Conservation (phyloP, 2,113 vertebrate species). For the Callithrix jacchus region DNA sequence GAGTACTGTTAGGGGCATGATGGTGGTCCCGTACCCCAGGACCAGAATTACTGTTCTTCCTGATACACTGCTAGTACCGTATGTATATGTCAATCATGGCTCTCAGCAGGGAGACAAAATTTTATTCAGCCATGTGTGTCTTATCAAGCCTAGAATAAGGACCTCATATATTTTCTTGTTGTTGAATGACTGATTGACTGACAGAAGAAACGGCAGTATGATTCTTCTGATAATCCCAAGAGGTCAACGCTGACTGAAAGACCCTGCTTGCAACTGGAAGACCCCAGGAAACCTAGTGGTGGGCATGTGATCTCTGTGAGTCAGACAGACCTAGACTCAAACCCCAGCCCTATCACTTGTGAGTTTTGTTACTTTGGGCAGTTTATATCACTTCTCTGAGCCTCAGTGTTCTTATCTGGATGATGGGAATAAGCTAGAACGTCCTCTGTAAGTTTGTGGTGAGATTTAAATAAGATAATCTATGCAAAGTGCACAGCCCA, state of each 20-base stretch:
- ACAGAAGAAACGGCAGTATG: background rate
- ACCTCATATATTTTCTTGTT: background rate
- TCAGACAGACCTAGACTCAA: background rate
- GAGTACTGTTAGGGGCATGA: fast-evolving
- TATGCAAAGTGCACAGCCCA: background rate
- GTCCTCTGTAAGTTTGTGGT: background rate
- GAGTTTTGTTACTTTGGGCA: background rate
- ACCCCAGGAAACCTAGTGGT: background rate
- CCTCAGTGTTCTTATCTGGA: background rate
- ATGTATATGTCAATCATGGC: fast-evolving
- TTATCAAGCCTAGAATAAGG: background rate
- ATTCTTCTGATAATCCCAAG: background rate
- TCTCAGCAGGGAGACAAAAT: background rate
- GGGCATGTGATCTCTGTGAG: background rate
- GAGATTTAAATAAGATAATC: background rate
- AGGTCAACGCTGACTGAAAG: background rate
- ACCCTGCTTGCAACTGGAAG: background rate
- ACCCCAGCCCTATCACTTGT: background rate
- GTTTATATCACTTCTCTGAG: background rate
- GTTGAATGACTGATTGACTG: background rate
- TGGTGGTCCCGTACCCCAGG: background rate
- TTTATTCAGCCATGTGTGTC: background rate
- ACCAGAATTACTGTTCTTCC: background rate
- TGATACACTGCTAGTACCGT: no score
- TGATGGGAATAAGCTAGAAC: background rate